Percentiles rank a stretch among this genome's conserved stretches.
These are phyloP conservation scores for Anorthoa munda DNA, from an alignment of 2,888 invertebrate species.

Conservation along the genomic window DNA sequence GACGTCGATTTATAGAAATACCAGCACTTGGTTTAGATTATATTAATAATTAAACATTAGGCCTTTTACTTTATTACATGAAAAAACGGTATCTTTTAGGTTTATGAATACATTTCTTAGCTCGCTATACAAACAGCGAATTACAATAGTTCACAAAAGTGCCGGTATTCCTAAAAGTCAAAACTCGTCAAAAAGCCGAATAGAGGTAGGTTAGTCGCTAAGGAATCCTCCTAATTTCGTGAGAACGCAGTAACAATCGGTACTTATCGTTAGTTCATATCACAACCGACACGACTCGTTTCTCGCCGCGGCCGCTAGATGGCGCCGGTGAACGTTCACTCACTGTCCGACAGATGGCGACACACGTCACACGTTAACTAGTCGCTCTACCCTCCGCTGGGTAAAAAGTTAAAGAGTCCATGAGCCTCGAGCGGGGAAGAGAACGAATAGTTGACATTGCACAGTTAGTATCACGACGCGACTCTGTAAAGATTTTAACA, in stretches of 20 bases:
- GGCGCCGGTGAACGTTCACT: slow-evolving; percentile 71
- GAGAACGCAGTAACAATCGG: slow-evolving; percentile 72
- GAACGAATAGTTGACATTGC: slow-evolving; percentile 63
- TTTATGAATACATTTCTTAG: slow-evolving; percentile 60
- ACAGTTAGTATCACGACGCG: slow-evolving; percentile 50
- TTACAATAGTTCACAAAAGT: slow-evolving; percentile 74
- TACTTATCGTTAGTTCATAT: slow-evolving; percentile 74
- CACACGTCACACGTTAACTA: slow-evolving; percentile 60
- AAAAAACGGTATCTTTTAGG: slow-evolving; percentile 54
- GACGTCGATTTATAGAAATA: slow-evolving; percentile 71
- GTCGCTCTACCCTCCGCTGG: slow-evolving; percentile 61
- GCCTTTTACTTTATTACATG: slow-evolving; percentile 63
- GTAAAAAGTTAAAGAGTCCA: slow-evolving; percentile 26
- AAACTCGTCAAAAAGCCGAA: slow-evolving; percentile 71
- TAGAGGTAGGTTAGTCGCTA: slow-evolving; percentile 69
- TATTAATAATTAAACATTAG: slow-evolving; percentile 70
- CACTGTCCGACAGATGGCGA: slow-evolving; percentile 71
- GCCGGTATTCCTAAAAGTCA: slow-evolving; percentile 78
- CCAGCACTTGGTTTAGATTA: slow-evolving; percentile 78
- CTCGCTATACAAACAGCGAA: slow-evolving; percentile 57
- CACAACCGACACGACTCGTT: slow-evolving; percentile 84
- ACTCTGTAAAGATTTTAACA: slow-evolving; percentile 68
- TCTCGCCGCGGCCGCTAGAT: slow-evolving; percentile 75
- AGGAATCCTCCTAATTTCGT: slow-evolving; percentile 57
- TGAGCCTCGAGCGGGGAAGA: slow-evolving; percentile 59